Evolutionary conservation across 1,140 invertebrate genomes (phyloP).

Genomic region (Heterodera schachtii): DNA sequence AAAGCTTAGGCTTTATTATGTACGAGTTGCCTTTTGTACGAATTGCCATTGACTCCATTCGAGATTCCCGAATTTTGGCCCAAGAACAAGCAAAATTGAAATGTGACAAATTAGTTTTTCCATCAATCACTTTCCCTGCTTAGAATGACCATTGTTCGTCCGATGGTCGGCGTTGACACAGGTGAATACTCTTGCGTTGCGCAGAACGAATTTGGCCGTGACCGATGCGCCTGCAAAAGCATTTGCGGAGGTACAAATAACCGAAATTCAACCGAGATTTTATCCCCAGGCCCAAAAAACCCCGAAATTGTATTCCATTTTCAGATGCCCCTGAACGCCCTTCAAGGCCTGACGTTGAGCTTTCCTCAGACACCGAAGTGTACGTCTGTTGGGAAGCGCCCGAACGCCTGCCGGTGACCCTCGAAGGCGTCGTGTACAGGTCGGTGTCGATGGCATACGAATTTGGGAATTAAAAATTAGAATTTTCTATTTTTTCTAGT

Average conservation of each 20-base stretch:
- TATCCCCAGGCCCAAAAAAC: too few species aligned
- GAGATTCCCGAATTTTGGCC: too few species aligned
- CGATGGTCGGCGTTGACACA: slow-evolving; percentile 68
- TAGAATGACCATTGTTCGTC: slow-evolving; percentile 53
- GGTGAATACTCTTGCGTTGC: slow-evolving; percentile 95
- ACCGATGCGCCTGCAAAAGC: slow-evolving; percentile 69
- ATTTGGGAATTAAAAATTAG: not conserved
- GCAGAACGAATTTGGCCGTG: slow-evolving; percentile 75
- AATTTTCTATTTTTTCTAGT: not conserved
- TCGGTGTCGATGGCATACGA: not conserved
- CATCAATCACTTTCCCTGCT: not conserved
- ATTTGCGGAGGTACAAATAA: slow-evolving; percentile 66
- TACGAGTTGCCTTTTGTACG: too few species aligned
- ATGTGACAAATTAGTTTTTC: not conserved
- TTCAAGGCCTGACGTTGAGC: slow-evolving; percentile 81
- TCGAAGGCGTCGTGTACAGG: slow-evolving; percentile 72
- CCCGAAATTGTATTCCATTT: slow-evolving; percentile 52
- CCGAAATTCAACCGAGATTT: not conserved
- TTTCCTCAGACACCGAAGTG: slow-evolving; percentile 82
- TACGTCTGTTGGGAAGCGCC: slow-evolving; percentile 77
- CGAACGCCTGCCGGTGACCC: slow-evolving; percentile 76
- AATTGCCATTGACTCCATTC: too few species aligned
- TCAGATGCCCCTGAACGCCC: slow-evolving; percentile 78
- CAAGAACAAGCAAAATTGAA: too few species aligned
- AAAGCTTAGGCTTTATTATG: too few species aligned